phyloP scores from a whole-genome alignment of 2,113 vertebrate genomes.

The Campylomormyrus tamandua region DNA sequence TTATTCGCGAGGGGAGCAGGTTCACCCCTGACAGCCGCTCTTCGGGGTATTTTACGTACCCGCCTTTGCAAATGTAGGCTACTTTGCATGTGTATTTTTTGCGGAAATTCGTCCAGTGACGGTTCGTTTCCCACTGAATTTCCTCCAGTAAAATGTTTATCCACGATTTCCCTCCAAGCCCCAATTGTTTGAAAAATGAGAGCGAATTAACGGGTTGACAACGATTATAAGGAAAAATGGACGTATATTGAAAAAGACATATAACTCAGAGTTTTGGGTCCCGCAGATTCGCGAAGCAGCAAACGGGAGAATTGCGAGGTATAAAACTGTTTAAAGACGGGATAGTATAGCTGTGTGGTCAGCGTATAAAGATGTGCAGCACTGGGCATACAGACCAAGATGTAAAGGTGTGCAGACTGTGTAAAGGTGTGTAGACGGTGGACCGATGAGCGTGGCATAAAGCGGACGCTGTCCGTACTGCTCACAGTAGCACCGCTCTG shows the following conservation, averaged over 20 bases:
- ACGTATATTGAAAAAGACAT: not conserved
- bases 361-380: not conserved
- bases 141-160: not conserved
- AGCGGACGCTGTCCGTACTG: not conserved
- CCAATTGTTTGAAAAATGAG: not conserved
- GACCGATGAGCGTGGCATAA: not conserved
- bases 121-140: not conserved
- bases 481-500: not conserved
- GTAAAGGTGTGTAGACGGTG: not conserved
- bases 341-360: not conserved
- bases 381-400: not conserved
- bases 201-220: not conserved
- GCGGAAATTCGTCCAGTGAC: not conserved
- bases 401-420: not conserved
- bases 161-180: not conserved
- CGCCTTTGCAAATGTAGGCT: not conserved
- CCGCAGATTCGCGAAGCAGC: not conserved
- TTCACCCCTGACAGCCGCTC: not conserved
- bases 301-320: not conserved
- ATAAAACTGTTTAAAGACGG: not conserved
- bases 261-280: not conserved
- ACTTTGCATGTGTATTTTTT: not conserved
- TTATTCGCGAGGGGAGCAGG: not conserved
- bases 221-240: not conserved
- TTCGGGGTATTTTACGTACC: not conserved